These are phyloP conservation scores for Eristalis pertinax DNA, from an alignment of 2,888 invertebrate genomes.

Conservation along the genomic window DNA sequence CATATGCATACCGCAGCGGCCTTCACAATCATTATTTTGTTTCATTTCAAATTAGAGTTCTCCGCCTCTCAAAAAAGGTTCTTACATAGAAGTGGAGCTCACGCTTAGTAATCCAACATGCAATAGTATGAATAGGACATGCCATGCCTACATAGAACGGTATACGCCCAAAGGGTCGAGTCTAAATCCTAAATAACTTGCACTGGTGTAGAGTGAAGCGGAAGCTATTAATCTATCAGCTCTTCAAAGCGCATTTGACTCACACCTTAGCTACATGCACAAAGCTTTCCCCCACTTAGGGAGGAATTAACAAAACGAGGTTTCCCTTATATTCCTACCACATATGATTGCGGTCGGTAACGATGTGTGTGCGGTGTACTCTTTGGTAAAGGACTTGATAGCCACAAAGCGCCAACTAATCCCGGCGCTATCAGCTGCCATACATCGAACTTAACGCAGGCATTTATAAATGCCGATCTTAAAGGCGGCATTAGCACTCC, in stretches of 20 bases:
- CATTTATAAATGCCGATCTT: constrained; percentile 7
- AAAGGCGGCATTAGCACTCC: constrained; percentile 30
- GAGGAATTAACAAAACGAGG: background rate
- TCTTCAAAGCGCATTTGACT: background rate
- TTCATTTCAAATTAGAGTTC: too few relatives aligned
- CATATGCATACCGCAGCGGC: too few relatives aligned
- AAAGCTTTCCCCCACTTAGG: background rate
- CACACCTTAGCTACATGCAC: background rate
- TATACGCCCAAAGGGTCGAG: too few relatives aligned
- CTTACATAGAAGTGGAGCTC: too few relatives aligned
- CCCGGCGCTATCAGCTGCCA: constrained; percentile 6
- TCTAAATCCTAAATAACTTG: too few relatives aligned
- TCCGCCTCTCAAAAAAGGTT: too few relatives aligned
- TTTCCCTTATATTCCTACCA: background rate
- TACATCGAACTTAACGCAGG: constrained; percentile 1
- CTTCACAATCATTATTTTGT: too few relatives aligned
- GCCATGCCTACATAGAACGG: too few relatives aligned
- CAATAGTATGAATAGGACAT: too few relatives aligned
- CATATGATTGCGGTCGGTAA: background rate
- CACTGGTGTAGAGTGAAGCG: too few relatives aligned
- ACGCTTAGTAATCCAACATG: too few relatives aligned
- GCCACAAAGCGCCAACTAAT: constrained; percentile 31
- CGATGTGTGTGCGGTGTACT: background rate
- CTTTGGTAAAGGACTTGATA: background rate
- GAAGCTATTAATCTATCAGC: background rate